phyloP scores from a whole-genome alignment of 2,888 invertebrate species.

The Pachliopta kotzebuea region DNA sequence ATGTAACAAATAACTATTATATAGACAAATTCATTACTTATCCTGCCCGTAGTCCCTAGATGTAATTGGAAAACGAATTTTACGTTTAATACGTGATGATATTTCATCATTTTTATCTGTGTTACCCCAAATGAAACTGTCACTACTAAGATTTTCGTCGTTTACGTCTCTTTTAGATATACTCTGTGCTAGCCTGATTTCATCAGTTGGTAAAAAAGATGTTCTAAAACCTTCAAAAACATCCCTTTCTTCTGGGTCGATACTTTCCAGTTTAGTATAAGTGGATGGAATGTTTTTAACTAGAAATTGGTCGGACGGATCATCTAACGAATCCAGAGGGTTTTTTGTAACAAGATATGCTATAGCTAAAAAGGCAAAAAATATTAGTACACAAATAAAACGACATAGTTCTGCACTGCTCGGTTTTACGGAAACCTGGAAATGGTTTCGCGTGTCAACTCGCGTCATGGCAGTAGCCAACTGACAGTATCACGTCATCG shows the following conservation, averaged over 20 bases:
- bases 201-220: conserved; percentile 81
- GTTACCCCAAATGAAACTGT: conserved; percentile 53
- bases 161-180: conserved; percentile 42
- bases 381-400: conserved; percentile 46
- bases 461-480: conserved; percentile 70
- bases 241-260: conserved; percentile 79
- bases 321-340: conserved; percentile 51
- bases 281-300: conserved; percentile 60
- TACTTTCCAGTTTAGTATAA: conserved; percentile 59
- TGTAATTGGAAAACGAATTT: conserved; percentile 52
- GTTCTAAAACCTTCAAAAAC: conserved; percentile 82
- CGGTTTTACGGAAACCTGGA: conserved; percentile 54
- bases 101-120: conserved; percentile 38
- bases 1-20: not conserved
- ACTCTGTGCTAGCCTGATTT: conserved; percentile 62
- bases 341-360: conserved; percentile 51
- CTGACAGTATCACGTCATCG: conserved; percentile 52
- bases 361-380: conserved; percentile 44
- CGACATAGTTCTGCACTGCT: conserved; percentile 55
- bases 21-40: not conserved
- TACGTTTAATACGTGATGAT: conserved; percentile 60
- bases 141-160: conserved; percentile 56
- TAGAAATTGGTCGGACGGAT: conserved; percentile 61
- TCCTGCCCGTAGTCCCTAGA: conserved; percentile 58
- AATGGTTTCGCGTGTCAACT: conserved; percentile 52